phyloP scores from a whole-genome alignment of 2,888 invertebrate species.

The Conops quadrifasciatus region DNA sequence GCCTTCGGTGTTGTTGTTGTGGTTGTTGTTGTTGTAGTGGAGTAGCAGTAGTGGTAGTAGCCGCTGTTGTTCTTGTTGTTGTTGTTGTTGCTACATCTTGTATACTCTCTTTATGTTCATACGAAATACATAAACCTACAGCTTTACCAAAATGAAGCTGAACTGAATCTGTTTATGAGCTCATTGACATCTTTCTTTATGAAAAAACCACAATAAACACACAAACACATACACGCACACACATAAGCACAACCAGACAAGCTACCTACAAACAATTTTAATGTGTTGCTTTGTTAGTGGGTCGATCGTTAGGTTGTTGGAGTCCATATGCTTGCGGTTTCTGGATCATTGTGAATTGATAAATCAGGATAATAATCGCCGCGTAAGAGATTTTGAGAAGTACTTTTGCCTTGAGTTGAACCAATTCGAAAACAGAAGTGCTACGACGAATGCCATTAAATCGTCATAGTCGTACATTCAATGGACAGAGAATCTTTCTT shows the following conservation, averaged over 20 bases:
- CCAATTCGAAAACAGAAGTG: too few relatives aligned
- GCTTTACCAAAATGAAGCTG: conserved; percentile 26
- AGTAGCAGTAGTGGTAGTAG: not conserved
- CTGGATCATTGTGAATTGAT: too few relatives aligned
- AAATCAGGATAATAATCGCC: too few relatives aligned
- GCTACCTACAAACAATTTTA: too few relatives aligned
- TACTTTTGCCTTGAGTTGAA: too few relatives aligned
- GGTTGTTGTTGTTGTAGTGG: conserved; percentile 41
- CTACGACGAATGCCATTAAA: too few relatives aligned
- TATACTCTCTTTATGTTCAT: not conserved
- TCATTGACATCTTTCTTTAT: conserved; percentile 38
- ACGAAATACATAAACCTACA: conserved; percentile 17
- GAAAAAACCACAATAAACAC: not conserved
- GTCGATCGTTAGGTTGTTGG: too few relatives aligned
- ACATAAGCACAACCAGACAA: conserved; percentile 11
- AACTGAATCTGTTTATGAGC: conserved; percentile 40
- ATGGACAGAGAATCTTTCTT: too few relatives aligned
- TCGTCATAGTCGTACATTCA: too few relatives aligned
- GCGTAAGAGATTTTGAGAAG: too few relatives aligned
- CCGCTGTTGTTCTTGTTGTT: not conserved
- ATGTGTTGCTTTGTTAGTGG: too few relatives aligned
- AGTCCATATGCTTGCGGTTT: too few relatives aligned
- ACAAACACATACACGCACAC: not conserved
- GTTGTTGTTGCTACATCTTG: conserved; percentile 12
- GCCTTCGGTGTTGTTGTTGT: conserved; percentile 38